These are phyloP conservation scores for Zoanthus gigantus DNA, from an alignment of 92 coral and sea anemone genomes.

Conservation along the genomic window DNA sequence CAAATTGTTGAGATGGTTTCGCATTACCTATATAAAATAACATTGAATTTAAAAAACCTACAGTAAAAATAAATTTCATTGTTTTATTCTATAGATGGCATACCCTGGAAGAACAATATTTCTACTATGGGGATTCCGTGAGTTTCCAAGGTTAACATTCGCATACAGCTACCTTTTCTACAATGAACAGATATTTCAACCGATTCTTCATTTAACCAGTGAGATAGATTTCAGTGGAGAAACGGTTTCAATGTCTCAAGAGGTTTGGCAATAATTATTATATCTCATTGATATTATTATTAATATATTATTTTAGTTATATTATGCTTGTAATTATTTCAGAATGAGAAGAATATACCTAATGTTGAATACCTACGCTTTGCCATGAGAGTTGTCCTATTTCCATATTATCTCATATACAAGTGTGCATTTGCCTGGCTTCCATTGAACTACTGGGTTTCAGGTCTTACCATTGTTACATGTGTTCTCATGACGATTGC, in stretches of 20 bases:
- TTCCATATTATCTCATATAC: constrained; percentile 88
- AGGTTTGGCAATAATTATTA: not conserved
- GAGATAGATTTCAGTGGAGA: constrained; percentile 51
- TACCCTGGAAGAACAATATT: constrained; percentile 73
- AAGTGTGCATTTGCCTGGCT: constrained; percentile 76
- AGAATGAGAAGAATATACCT: constrained; percentile 37
- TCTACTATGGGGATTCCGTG: constrained; percentile 90
- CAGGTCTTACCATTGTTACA: constrained; percentile 67
- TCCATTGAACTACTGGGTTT: constrained; percentile 71
- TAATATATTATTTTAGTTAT: not conserved
- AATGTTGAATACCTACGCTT: constrained; percentile 70
- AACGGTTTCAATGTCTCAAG: not conserved
- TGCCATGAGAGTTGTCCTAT: constrained; percentile 62
- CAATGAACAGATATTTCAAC: constrained; percentile 77
- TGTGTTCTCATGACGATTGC: constrained; percentile 74
- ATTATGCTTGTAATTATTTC: not conserved
- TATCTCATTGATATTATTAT: too few species aligned
- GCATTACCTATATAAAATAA: too few species aligned
- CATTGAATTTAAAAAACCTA: not conserved
- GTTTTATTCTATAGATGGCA: constrained; percentile 58
- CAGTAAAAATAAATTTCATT: not conserved
- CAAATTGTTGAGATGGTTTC: too few species aligned
- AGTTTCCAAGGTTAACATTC: constrained; percentile 88
- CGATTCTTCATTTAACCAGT: constrained; percentile 76
- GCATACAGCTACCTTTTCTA: constrained; percentile 66